Percentiles rank a stretch among this genome's conserved stretches.
Conservation (phyloP, 2,797 vertebrate species). For the Hephaestus fuliginosus region DNA sequence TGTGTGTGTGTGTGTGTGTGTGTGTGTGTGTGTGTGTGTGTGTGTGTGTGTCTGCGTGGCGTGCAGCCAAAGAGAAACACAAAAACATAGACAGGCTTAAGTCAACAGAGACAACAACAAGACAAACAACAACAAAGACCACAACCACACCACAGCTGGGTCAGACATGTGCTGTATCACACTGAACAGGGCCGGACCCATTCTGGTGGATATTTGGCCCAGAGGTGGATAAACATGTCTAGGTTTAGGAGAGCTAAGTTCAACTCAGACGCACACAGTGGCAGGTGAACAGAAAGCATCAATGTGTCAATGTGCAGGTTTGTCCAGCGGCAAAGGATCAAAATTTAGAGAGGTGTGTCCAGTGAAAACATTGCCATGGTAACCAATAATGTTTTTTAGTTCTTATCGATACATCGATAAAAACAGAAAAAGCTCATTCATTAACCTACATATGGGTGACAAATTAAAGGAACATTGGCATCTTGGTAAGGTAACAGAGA, state of each 20-base stretch:
- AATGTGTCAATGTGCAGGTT: not conserved
- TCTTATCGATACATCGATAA: not conserved
- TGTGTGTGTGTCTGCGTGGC: slow-evolving; percentile 24
- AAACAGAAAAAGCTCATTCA: not conserved
- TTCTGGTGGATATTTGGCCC: not conserved
- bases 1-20: slow-evolving; percentile 14
- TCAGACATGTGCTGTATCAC: slow-evolving; percentile 34
- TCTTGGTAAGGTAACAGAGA: not conserved
- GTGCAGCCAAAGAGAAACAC: slow-evolving; percentile 40
- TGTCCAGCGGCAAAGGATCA: not conserved
- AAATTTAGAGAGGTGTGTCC: not conserved
- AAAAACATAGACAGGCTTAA: slow-evolving; percentile 50
- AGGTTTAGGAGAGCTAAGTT: slow-evolving; percentile 1
- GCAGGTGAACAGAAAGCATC: slow-evolving; percentile 29
- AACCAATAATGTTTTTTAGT: not conserved
- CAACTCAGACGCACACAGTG: slow-evolving; percentile 17
- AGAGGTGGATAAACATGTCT: slow-evolving; percentile 5
- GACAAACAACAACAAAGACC: slow-evolving; percentile 64
- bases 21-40: slow-evolving; percentile 12
- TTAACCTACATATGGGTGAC: not conserved
- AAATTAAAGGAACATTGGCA: not conserved
- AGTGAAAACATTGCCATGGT: not conserved
- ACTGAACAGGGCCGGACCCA: slow-evolving; percentile 18
- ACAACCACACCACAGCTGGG: slow-evolving; percentile 50
- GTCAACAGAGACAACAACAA: slow-evolving; percentile 57